Percentiles rank a stretch among this genome's conserved stretches.
These are phyloP conservation scores for Myopa testacea DNA, from an alignment of 2,888 invertebrate genomes.

Conservation along the genomic window DNA sequence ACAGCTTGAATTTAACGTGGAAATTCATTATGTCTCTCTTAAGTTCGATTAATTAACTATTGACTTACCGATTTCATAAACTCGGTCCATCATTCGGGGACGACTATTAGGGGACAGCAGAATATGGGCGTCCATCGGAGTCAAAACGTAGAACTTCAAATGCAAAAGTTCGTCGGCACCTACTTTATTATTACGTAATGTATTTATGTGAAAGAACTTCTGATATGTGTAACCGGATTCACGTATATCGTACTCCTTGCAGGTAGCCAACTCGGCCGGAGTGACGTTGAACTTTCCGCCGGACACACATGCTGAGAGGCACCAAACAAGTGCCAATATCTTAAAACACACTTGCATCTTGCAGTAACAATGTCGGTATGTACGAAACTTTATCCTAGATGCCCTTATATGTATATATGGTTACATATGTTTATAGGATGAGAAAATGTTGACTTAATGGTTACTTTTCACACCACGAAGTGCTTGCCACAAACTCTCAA, in stretches of 20 bases:
- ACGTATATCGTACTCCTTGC: constrained; percentile 71
- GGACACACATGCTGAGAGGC: neutral
- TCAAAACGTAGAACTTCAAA: constrained; percentile 77
- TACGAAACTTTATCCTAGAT: no score
- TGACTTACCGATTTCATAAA: constrained; percentile 75
- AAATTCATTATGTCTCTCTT: no score
- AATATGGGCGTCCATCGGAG: constrained; percentile 78
- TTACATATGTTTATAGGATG: no score
- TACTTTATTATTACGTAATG: constrained; percentile 60
- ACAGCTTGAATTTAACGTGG: no score
- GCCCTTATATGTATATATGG: no score
- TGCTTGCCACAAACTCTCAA: neutral
- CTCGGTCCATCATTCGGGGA: constrained; percentile 70
- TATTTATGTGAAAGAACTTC: constrained; percentile 71
- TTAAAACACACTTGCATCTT: neutral
- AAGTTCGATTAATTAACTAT: no score
- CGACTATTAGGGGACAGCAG: constrained; percentile 71
- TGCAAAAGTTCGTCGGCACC: constrained; percentile 65
- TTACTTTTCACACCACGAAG: neutral
- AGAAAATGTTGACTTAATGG: no score
- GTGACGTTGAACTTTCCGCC: constrained; percentile 59
- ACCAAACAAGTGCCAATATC: neutral
- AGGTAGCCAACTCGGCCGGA: constrained; percentile 63
- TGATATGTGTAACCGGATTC: constrained; percentile 72
- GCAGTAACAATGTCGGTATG: no score